Evolutionary conservation across 2,797 vertebrate species (phyloP).

Genomic region (Agapornis canus): DNA sequence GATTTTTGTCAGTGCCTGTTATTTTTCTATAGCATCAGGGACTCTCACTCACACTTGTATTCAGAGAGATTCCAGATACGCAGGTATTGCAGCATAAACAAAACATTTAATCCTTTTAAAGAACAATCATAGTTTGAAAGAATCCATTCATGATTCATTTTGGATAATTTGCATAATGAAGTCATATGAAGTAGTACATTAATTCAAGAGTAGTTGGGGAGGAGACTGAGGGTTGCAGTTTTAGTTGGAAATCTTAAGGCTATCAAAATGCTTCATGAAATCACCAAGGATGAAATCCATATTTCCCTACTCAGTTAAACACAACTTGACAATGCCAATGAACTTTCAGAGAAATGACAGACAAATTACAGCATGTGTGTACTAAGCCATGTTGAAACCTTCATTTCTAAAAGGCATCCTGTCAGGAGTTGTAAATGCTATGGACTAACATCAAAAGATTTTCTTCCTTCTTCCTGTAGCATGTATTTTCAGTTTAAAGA

Average conservation of each 20-base stretch:
- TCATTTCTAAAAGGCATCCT: slow-evolving; percentile 65
- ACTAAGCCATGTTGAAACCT: slow-evolving; percentile 34
- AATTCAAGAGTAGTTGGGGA: slow-evolving; percentile 41
- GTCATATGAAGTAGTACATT: background rate
- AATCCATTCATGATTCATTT: background rate
- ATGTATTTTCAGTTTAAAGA: background rate
- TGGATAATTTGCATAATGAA: slow-evolving; percentile 34
- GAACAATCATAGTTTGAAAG: background rate
- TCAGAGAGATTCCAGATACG: background rate
- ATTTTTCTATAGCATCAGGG: background rate
- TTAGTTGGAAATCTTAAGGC: slow-evolving; percentile 41
- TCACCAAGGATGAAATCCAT: slow-evolving; percentile 67
- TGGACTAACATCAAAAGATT: background rate
- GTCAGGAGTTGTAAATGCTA: slow-evolving; percentile 67
- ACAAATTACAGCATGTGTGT: slow-evolving; percentile 59
- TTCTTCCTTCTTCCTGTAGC: background rate
- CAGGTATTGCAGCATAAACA: background rate
- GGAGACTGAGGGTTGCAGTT: slow-evolving; percentile 13
- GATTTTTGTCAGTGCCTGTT: background rate
- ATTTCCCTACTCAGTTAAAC: slow-evolving; percentile 75
- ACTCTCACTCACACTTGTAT: background rate
- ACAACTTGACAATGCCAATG: slow-evolving; percentile 76
- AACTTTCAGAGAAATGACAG: slow-evolving; percentile 76
- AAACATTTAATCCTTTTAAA: background rate
- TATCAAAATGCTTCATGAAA: slow-evolving; percentile 53